These are phyloP conservation scores for Premnoplex brunnescens DNA, from an alignment of 2,797 vertebrate species.

Conservation along the genomic window DNA sequence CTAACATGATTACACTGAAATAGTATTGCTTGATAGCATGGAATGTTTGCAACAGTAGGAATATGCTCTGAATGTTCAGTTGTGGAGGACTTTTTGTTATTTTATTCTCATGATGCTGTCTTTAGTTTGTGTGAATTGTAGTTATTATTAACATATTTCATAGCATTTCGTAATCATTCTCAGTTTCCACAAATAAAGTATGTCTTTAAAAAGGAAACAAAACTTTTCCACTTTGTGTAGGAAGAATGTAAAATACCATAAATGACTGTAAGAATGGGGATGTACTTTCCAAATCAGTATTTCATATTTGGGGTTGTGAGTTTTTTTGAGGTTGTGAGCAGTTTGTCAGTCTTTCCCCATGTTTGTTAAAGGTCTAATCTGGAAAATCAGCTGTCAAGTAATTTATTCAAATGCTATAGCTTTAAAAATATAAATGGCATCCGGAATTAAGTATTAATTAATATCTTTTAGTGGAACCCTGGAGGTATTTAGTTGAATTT, in stretches of 20 bases:
- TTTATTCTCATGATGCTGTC: neutral
- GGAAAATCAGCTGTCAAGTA: neutral
- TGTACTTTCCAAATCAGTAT: neutral
- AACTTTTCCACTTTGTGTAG: neutral
- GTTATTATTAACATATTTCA: neutral
- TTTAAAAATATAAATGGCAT: neutral
- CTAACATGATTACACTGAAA: neutral
- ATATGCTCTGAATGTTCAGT: neutral
- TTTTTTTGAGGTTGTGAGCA: neutral
- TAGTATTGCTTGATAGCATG: neutral
- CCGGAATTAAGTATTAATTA: neutral
- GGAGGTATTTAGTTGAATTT: neutral
- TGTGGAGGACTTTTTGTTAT: neutral
- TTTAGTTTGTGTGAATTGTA: neutral
- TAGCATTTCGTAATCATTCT: neutral
- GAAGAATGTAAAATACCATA: neutral
- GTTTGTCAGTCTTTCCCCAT: neutral
- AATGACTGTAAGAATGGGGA: neutral
- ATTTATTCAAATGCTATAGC: neutral
- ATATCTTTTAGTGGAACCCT: neutral
- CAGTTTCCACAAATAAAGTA: neutral
- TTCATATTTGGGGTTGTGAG: neutral
- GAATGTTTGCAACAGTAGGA: neutral
- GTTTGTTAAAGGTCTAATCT: neutral
- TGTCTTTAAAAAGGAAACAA: neutral